Evolutionary conservation across 53 echinoderm and acorn worm species (phyloP), one percentile per base, ranked within the genome.

Genomic region (Hippasteria phrygiana): DNA sequence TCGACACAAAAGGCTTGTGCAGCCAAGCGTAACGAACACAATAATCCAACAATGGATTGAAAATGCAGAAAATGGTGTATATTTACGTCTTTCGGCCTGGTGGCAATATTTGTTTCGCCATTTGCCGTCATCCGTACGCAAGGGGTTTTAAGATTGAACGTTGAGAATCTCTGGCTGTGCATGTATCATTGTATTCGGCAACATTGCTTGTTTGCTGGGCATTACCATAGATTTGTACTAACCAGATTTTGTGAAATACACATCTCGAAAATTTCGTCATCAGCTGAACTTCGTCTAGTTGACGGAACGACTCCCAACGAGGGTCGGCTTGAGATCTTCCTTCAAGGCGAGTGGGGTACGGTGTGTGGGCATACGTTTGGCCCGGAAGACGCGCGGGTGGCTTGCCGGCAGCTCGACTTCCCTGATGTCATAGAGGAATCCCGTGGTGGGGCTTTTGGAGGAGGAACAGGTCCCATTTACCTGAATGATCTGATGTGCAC

Each of bases 401-500:
- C 1, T 89, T 41, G 4, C 22, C 22, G 59, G 4, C 59, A 59
- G 26, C 59, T 59, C 24, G 59, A 26, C 1, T 59, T 59, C 26
- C 59, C 59, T 3, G 26, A 59, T 59, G 59, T 18, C 59, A 17
- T 26, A 24, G 59, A 59, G 59, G 59, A 22, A 8, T 76, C 20
- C 6, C 56, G 9, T 20, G 42, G 20, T 29, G 32, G 17, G 71
- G 64, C 36, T 16, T 93, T 93, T 77, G 93, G 93, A 11, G 33
- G 20, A 12, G 93, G 93, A 0, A 33, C 64, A 1, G 92, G 92
- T 5, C 69, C 83, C 1, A 83, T 92, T 35, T 63, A 59, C 59
- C 26, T 82, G 34, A 45, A 92, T 43, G 79, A 92, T 22, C 28
- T 83, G 36, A 29, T 40, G 5, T 92, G 92, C 42, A 55, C 48